Evolutionary conservation across 2,888 invertebrate species (phyloP).

Genomic region (Lysandra bellargus): DNA sequence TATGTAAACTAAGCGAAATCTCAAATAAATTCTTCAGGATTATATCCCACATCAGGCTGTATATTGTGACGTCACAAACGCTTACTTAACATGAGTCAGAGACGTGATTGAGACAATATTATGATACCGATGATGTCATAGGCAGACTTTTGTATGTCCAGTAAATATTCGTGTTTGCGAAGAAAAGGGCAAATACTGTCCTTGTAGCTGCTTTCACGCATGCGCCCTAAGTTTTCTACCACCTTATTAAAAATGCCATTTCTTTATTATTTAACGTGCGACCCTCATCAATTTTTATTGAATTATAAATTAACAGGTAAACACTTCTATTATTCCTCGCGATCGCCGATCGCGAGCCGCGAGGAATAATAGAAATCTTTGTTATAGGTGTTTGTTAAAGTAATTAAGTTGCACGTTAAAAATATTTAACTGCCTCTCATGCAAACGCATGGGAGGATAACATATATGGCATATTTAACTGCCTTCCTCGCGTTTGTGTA

Average conservation of each 20-base stretch:
- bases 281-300: neutral
- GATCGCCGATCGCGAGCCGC: neutral
- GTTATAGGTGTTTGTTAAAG: neutral
- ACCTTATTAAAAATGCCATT: constrained; percentile 32
- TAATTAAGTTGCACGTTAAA: neutral
- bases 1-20: neutral
- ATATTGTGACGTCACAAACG: constrained; percentile 10
- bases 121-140: constrained; percentile 26
- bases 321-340: too few species aligned
- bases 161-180: constrained; percentile 22
- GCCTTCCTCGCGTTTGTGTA: too few species aligned
- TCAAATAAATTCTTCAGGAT: neutral
- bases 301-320: constrained; percentile 10
- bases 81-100: constrained; percentile 6
- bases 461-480: too few species aligned
- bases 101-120: constrained; percentile 15
- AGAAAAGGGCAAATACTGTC: constrained; percentile 35
- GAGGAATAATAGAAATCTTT: constrained; percentile 1
- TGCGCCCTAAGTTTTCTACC: constrained; percentile 44
- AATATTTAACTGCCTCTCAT: neutral
- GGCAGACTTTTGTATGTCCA: constrained; percentile 16
- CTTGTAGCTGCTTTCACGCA: constrained; percentile 48
- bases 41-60: neutral
- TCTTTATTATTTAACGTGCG: constrained; percentile 20
- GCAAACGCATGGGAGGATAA: too few species aligned